Evolutionary conservation across 2,888 invertebrate genomes (phyloP).

Genomic region (Neoascia interrupta): DNA sequence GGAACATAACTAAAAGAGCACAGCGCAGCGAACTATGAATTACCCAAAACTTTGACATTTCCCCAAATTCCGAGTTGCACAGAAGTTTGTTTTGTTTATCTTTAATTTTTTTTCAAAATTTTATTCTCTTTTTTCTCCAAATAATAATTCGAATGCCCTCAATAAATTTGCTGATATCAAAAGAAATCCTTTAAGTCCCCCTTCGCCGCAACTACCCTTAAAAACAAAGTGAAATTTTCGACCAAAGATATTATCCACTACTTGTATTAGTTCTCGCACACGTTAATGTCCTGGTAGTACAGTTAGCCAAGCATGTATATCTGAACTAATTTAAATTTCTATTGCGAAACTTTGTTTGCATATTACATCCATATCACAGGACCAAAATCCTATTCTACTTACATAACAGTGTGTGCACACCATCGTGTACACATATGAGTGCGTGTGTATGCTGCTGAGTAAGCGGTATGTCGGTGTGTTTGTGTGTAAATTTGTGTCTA

Average conservation of each 20-base stretch:
- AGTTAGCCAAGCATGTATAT: constrained; percentile 49
- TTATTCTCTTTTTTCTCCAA: no score
- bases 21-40: no score
- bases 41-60: no score
- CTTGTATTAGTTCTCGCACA: constrained; percentile 56
- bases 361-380: constrained; percentile 66
- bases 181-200: constrained; percentile 9
- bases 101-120: no score
- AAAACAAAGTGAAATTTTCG: constrained; percentile 14
- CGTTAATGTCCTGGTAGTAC: constrained; percentile 48
- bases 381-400: constrained; percentile 58
- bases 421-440: constrained; percentile 10
- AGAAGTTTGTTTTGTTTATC: no score
- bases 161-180: constrained; percentile 3
- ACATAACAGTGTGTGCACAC: constrained; percentile 50
- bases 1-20: no score
- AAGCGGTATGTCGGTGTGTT: not conserved
- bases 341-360: constrained; percentile 68
- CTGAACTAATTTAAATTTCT: constrained; percentile 68
- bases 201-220: not conserved
- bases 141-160: no score
- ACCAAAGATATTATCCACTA: constrained; percentile 40
- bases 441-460: not conserved
- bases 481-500: constrained; percentile 54
- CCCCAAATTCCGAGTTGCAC: no score